These are phyloP conservation scores for Troglohyphantes excavatus DNA, from an alignment of 2,888 invertebrate genomes.

Conservation along the genomic window DNA sequence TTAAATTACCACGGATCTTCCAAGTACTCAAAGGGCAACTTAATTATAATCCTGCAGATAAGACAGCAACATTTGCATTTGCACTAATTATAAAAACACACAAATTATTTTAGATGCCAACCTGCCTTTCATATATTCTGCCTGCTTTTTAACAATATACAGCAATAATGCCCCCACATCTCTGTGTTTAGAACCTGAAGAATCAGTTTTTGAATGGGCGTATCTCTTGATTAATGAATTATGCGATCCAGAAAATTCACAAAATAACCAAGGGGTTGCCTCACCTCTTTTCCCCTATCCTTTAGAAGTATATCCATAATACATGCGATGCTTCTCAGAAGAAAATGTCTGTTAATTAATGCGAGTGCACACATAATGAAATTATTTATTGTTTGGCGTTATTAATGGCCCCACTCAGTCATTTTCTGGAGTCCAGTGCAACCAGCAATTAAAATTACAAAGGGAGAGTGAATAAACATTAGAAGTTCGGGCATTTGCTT, in stretches of 20 bases:
- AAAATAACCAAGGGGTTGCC: slow-evolving; percentile 33
- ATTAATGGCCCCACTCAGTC: slow-evolving; percentile 12
- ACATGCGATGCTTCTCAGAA: slow-evolving; percentile 8
- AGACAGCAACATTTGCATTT: too few relatives aligned
- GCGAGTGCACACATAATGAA: background rate
- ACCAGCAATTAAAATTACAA: slow-evolving; percentile 13
- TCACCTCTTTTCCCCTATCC: background rate
- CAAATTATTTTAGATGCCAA: too few relatives aligned
- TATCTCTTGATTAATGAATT: slow-evolving; percentile 8
- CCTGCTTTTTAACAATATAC: too few relatives aligned
- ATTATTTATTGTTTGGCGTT: slow-evolving; percentile 29
- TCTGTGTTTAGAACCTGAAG: too few relatives aligned
- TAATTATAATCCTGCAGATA: too few relatives aligned
- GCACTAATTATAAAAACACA: too few relatives aligned
- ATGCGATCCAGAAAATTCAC: background rate
- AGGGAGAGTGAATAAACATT: background rate
- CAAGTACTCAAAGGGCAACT: too few relatives aligned
- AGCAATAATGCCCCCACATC: too few relatives aligned
- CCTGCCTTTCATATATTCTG: too few relatives aligned
- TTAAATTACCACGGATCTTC: too few relatives aligned
- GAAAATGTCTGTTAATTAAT: background rate
- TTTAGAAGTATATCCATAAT: slow-evolving; percentile 29
- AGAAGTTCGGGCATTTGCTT: background rate
- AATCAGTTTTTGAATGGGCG: background rate
- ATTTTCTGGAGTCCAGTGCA: background rate